These are phyloP conservation scores for Sceloporus tristichus DNA, from an alignment of 2,113 vertebrate genomes.

Conservation along the genomic window DNA sequence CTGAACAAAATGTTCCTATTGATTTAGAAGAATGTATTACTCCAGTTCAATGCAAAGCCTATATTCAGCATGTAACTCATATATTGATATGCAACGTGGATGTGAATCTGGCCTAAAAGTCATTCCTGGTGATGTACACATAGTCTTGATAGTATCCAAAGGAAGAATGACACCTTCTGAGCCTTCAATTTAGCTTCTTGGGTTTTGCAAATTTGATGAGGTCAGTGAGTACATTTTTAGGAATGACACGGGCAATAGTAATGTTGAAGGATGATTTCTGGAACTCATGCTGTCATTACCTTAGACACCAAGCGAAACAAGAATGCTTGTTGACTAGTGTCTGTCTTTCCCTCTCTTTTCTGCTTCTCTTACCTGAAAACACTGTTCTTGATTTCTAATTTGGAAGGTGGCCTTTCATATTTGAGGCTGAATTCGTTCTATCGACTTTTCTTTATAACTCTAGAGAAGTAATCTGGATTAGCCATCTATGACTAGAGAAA, in stretches of 20 bases:
- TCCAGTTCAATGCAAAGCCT: background rate
- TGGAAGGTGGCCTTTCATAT: constrained; percentile 6
- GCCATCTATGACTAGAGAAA: background rate
- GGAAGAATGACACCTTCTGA: background rate
- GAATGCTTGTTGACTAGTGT: background rate
- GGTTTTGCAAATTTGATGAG: background rate
- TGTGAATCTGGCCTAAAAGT: background rate
- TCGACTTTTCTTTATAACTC: background rate
- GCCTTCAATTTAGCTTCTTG: background rate
- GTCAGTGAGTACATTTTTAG: background rate
- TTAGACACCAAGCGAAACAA: background rate
- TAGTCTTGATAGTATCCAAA: background rate
- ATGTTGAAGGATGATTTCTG: background rate
- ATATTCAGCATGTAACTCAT: background rate
- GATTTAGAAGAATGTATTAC: background rate
- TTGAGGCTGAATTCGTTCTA: background rate
- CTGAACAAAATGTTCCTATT: background rate
- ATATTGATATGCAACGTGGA: background rate
- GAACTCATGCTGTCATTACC: background rate
- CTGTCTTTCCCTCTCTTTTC: background rate
- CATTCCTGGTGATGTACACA: background rate
- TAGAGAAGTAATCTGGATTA: background rate
- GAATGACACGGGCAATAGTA: background rate
- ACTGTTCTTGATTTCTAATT: background rate
- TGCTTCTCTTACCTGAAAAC: background rate